Conservation (phyloP, 1,140 invertebrate genomes). For the Lepidurus arcticus region DNA sequence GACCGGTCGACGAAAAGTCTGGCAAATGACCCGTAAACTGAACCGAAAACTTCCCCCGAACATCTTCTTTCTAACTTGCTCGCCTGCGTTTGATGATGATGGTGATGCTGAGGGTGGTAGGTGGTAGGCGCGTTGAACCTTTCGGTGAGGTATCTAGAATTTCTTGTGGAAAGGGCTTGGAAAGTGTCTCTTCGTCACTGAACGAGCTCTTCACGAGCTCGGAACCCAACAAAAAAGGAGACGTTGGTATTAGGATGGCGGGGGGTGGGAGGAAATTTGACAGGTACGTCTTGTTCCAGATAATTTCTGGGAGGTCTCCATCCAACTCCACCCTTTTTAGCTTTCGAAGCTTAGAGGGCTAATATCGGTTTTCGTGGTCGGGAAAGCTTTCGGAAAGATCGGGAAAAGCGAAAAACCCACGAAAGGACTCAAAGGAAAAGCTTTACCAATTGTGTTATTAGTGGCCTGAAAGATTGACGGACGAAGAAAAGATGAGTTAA, state of each 20-base stretch:
- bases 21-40: slow-evolving; percentile 7
- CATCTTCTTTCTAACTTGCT: not conserved
- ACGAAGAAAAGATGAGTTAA: not conserved
- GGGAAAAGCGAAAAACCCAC: not conserved
- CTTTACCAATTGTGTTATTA: slow-evolving; percentile 11
- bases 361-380: slow-evolving; percentile 10
- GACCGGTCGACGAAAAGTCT: not conserved
- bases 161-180: not conserved
- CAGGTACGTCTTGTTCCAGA: not conserved
- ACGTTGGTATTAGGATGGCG: not conserved
- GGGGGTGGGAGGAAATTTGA: not conserved
- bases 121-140: not conserved
- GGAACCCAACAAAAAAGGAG: not conserved
- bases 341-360: not conserved
- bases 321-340: not conserved
- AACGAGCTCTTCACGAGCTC: slow-evolving; percentile 5
- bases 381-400: no score
- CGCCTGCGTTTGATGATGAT: not conserved
- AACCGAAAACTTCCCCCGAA: not conserved
- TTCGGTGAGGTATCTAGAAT: not conserved
- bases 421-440: not conserved
- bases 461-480: not conserved
- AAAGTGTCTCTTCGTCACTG: not conserved
- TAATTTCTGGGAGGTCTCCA: slow-evolving; percentile 19
- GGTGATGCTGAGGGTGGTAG: not conserved